phyloP scores from a whole-genome alignment of 2,797 vertebrate genomes.

The Numenius phaeopus region DNA sequence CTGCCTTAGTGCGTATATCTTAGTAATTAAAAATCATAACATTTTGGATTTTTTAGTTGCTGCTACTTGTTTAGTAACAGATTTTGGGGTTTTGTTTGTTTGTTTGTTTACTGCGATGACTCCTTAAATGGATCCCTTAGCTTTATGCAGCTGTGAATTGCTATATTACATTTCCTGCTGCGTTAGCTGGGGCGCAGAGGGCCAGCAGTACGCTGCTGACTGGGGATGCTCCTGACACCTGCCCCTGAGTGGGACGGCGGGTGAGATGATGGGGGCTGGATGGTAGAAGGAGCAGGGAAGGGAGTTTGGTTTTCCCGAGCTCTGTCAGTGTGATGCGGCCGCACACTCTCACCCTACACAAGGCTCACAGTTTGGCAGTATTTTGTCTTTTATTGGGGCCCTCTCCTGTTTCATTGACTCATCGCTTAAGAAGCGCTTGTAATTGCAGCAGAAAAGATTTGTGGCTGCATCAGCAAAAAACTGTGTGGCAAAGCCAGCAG shows the following conservation, averaged over 20 bases:
- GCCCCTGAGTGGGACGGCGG: rapidly evolving
- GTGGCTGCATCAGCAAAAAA: not conserved
- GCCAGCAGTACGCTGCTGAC: not conserved
- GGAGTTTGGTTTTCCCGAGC: not conserved
- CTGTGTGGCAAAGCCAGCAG: not conserved
- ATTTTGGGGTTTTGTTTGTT: not conserved
- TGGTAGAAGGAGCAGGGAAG: not conserved
- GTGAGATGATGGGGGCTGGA: not conserved
- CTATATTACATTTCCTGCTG: not conserved
- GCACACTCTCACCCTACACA: not conserved
- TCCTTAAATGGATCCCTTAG: not conserved
- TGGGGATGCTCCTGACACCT: not conserved
- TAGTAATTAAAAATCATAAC: not conserved
- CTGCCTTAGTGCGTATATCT: not conserved
- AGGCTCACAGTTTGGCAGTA: not conserved
- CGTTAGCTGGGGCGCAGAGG: rapidly evolving
- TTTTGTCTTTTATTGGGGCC: not conserved
- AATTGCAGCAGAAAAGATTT: not conserved
- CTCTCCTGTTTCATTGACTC: not conserved
- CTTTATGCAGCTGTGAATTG: not conserved
- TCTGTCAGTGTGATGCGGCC: no score
- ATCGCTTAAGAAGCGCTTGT: rapidly evolving
- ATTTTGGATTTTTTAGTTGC: not conserved
- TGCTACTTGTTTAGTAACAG: not conserved
- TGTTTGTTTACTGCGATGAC: not conserved